These are phyloP conservation scores for Diabrotica undecimpunctata DNA, from an alignment of 1,140 invertebrate species.

Conservation along the genomic window DNA sequence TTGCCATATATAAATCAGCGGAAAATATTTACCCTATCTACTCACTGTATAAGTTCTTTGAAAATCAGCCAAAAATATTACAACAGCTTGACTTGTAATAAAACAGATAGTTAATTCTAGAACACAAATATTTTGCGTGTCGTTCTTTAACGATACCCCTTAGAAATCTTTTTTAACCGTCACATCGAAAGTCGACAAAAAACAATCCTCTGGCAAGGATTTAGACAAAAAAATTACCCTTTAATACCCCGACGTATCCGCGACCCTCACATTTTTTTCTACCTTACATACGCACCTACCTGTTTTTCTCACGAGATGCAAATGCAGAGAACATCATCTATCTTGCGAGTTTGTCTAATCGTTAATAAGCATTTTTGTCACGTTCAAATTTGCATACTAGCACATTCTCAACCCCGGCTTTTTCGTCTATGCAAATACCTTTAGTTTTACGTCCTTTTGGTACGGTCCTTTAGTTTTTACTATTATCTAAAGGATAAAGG, in stretches of 20 bases:
- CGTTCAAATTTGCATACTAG: slow-evolving; percentile 28
- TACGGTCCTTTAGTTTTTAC: slow-evolving; percentile 19
- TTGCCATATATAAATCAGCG: too few relatives aligned
- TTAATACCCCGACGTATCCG: slow-evolving; percentile 19
- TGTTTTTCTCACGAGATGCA: slow-evolving; percentile 17
- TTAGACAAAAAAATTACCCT: slow-evolving; percentile 19
- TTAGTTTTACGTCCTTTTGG: slow-evolving; percentile 19
- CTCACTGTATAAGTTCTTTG: too few relatives aligned
- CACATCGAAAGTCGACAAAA: background rate
- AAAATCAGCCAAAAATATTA: too few relatives aligned
- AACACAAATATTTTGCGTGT: too few relatives aligned
- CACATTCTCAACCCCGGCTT: background rate
- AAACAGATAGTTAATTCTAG: too few relatives aligned
- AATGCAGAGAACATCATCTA: slow-evolving; percentile 12
- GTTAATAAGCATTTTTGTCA: slow-evolving; percentile 24
- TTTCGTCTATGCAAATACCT: slow-evolving; percentile 22
- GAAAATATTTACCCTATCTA: too few relatives aligned
- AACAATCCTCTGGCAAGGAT: slow-evolving; percentile 21
- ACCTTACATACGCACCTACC: slow-evolving; percentile 4
- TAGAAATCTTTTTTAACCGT: background rate
- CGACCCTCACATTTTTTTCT: slow-evolving; percentile 18
- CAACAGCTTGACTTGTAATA: too few relatives aligned
- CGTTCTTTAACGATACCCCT: too few relatives aligned
- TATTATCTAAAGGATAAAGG: slow-evolving; percentile 26
- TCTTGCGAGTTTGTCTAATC: slow-evolving; percentile 15